Conservation (phyloP, 2,797 vertebrate genomes). For the Cottoperca gobio region DNA sequence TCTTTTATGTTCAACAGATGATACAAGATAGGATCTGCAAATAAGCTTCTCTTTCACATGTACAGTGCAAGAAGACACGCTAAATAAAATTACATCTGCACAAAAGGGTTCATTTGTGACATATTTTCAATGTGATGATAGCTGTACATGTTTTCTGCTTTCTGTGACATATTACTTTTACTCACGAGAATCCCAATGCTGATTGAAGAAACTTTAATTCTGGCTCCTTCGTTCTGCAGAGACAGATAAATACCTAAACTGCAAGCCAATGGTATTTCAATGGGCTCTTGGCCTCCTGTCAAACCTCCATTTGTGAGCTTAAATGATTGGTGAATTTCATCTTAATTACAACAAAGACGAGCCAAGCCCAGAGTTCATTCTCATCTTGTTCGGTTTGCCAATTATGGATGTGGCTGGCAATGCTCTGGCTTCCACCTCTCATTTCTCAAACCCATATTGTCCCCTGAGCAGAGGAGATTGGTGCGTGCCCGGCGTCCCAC, state of each 20-base stretch:
- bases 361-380: conserved; percentile 79
- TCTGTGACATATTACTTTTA: conserved; percentile 65
- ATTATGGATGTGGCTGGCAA: conserved; percentile 75
- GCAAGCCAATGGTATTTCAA: conserved; percentile 77
- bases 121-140: conserved; percentile 60
- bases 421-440: conserved; percentile 65
- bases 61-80: conserved; percentile 1
- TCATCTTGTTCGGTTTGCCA: conserved; percentile 79
- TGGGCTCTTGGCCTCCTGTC: conserved; percentile 82
- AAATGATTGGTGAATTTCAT: conserved; percentile 86
- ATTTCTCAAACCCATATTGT: conserved; percentile 75
- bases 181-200: conserved; percentile 48
- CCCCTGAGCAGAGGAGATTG: conserved; percentile 76
- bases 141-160: conserved; percentile 80
- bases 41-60: conserved; percentile 35
- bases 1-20: conserved; percentile 30
- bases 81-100: conserved; percentile 63
- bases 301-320: conserved; percentile 81
- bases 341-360: conserved; percentile 89
- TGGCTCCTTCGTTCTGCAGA: conserved; percentile 61
- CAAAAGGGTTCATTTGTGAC: conserved; percentile 82
- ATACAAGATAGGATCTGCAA: conserved; percentile 5
- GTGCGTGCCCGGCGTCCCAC: conserved; percentile 60
- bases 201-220: conserved; percentile 62
- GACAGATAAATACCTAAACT: conserved; percentile 68